Conservation (phyloP, 2,888 invertebrate species). For the Tinea pellionella region DNA sequence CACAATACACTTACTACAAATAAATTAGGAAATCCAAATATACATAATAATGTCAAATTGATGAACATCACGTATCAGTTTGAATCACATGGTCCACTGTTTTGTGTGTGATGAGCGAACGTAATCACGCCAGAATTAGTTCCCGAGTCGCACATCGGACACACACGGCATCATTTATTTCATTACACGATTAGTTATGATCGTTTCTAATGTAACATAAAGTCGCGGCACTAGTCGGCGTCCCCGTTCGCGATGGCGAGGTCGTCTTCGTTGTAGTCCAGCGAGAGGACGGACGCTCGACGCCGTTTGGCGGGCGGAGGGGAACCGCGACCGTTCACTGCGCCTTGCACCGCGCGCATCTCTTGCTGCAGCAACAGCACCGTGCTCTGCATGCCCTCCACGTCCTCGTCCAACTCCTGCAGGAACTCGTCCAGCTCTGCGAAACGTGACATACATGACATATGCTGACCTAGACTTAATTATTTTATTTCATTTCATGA, state of each 20-base stretch:
- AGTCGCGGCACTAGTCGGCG: background rate
- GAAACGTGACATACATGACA: slow-evolving; percentile 20
- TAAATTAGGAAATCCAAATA: slow-evolving; percentile 59
- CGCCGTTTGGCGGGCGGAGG: slow-evolving; percentile 73
- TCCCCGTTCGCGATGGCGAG: slow-evolving; percentile 71
- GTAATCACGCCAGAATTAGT: background rate
- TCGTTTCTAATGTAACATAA: background rate
- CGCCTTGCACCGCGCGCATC: slow-evolving; percentile 77
- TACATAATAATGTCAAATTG: slow-evolving; percentile 56
- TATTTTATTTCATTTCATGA: no score
- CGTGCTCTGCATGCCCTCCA: slow-evolving; percentile 98
- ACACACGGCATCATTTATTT: background rate
- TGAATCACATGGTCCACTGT: slow-evolving; percentile 62
- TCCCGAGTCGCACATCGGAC: no score
- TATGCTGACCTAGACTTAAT: no score
- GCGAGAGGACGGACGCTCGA: slow-evolving; percentile 76
- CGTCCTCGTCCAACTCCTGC: slow-evolving; percentile 95
- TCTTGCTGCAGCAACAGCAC: slow-evolving; percentile 95
- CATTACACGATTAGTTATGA: background rate
- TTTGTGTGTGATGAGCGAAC: slow-evolving; percentile 29
- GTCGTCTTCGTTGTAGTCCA: slow-evolving; percentile 81
- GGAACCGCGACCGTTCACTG: slow-evolving; percentile 53
- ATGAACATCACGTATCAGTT: slow-evolving; percentile 55
- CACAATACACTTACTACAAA: slow-evolving; percentile 67
- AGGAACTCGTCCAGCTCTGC: slow-evolving; percentile 95